A percentile compares a stretch with the other conserved stretches of the same genome.
phyloP scores from a whole-genome alignment of 2,113 vertebrate genomes.

The Myrmophylax atrothorax region DNA sequence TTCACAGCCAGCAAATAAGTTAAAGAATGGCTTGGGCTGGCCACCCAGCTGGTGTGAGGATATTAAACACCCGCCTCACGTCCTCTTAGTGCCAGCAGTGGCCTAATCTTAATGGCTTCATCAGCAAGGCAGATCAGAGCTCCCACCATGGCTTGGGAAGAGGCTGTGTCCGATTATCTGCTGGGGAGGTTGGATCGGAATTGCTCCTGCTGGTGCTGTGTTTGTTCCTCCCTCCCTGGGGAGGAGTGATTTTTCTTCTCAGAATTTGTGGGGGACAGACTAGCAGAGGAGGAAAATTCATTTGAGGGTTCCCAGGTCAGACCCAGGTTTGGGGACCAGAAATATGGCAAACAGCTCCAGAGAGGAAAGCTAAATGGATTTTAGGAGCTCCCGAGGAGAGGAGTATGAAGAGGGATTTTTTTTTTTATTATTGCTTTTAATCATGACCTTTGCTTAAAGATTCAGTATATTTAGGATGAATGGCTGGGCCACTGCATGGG shows the following conservation, averaged over 20 bases:
- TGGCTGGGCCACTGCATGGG: no score
- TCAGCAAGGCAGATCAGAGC: background rate
- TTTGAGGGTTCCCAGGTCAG: background rate
- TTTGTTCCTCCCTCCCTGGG: background rate
- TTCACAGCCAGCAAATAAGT: background rate
- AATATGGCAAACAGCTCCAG: background rate
- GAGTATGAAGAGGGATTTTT: background rate
- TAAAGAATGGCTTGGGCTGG: background rate
- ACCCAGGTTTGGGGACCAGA: fast-evolving
- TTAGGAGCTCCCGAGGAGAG: background rate
- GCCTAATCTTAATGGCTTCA: slow-evolving; percentile 10
- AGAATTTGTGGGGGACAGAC: background rate
- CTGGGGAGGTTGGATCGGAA: background rate
- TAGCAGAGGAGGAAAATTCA: background rate
- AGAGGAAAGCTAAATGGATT: background rate
- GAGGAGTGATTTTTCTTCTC: background rate
- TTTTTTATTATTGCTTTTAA: background rate
- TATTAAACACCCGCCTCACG: background rate
- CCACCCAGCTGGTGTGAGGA: slow-evolving; percentile 5
- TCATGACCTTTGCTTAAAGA: background rate
- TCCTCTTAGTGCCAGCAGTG: background rate
- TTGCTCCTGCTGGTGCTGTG: background rate
- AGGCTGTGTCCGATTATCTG: background rate
- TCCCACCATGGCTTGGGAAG: background rate
- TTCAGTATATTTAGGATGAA: background rate